A percentile compares a stretch with the other conserved stretches of the same genome.
Evolutionary conservation across 2,797 vertebrate genomes (phyloP).

Genomic region (Salarias fasciatus): DNA sequence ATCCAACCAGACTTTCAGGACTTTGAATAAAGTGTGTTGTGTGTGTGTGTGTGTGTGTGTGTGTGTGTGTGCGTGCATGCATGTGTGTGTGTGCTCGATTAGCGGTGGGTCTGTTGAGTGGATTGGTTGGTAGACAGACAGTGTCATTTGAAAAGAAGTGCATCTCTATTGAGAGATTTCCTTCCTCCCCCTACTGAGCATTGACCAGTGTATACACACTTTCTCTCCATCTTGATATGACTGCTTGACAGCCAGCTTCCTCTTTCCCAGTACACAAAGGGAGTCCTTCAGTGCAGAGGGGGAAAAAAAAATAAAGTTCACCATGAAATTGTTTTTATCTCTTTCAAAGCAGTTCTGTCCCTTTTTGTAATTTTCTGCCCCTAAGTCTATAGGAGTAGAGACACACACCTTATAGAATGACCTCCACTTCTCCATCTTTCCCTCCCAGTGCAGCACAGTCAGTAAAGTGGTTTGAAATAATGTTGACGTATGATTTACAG

Average conservation of each 20-base stretch:
- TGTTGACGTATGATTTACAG: background rate
- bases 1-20: constrained; percentile 63
- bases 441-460: background rate
- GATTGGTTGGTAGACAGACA: constrained; percentile 55
- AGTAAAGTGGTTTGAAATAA: background rate
- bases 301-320: too few relatives aligned
- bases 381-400: constrained; percentile 1
- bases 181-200: constrained; percentile 75
- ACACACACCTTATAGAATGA: background rate
- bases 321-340: constrained; percentile 45
- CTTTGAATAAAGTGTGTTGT: constrained; percentile 44
- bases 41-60: constrained; percentile 34
- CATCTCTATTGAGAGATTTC: constrained; percentile 66
- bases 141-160: constrained; percentile 62
- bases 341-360: constrained; percentile 21
- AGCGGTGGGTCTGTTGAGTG: constrained; percentile 48
- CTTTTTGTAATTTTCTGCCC: background rate
- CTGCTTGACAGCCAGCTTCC: constrained; percentile 62
- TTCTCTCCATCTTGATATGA: constrained; percentile 27
- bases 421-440: background rate
- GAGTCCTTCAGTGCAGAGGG: constrained; percentile 48
- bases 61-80: constrained; percentile 35
- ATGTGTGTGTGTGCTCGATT: constrained; percentile 35
- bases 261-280: constrained; percentile 49
- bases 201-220: constrained; percentile 46